Percentiles rank a stretch among this genome's conserved stretches.
Evolutionary conservation across 2,888 invertebrate genomes (phyloP).

Genomic region (Eledona agricola): DNA sequence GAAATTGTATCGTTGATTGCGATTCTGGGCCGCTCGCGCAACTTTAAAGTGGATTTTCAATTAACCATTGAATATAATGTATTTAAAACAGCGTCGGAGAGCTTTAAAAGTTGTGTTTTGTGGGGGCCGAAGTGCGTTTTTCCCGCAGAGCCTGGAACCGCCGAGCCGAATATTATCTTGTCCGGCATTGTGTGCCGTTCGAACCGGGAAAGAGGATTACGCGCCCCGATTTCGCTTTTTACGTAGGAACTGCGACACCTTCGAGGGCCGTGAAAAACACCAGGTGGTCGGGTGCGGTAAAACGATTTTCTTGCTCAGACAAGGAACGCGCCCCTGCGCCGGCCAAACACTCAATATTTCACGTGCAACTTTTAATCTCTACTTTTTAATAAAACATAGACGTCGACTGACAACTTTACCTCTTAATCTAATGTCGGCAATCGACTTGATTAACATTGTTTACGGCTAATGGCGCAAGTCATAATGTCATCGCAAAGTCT

Average conservation of each 20-base stretch:
- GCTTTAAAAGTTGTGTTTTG: slow-evolving; percentile 22
- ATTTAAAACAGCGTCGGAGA: slow-evolving; percentile 54
- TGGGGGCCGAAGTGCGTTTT: slow-evolving; percentile 22
- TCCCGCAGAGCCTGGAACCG: slow-evolving; percentile 22
- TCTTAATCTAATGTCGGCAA: slow-evolving; percentile 15
- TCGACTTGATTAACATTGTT: slow-evolving; percentile 15
- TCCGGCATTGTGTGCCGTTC: slow-evolving; percentile 44
- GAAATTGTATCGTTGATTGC: slow-evolving; percentile 64
- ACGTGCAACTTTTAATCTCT: too few species aligned
- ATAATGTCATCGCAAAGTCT: slow-evolving; percentile 9
- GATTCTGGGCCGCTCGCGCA: slow-evolving; percentile 53
- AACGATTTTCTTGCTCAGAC: slow-evolving; percentile 30
- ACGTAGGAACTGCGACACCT: slow-evolving; percentile 21
- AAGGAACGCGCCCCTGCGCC: too few species aligned
- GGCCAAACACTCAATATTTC: too few species aligned
- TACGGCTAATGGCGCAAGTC: slow-evolving; percentile 10
- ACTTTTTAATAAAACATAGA: too few species aligned
- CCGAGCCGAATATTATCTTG: slow-evolving; percentile 47
- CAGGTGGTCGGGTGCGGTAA: slow-evolving; percentile 27
- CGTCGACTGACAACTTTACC: too few species aligned
- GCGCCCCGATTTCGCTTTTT: slow-evolving; percentile 23
- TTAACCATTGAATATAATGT: slow-evolving; percentile 62
- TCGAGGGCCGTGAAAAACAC: slow-evolving; percentile 26
- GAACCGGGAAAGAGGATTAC: slow-evolving; percentile 45
- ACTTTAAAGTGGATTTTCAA: slow-evolving; percentile 64